Evolutionary conservation across 2,113 vertebrate genomes (phyloP), one percentile per base, ranked within the genome.

Genomic region (Ascaphus truei): DNA sequence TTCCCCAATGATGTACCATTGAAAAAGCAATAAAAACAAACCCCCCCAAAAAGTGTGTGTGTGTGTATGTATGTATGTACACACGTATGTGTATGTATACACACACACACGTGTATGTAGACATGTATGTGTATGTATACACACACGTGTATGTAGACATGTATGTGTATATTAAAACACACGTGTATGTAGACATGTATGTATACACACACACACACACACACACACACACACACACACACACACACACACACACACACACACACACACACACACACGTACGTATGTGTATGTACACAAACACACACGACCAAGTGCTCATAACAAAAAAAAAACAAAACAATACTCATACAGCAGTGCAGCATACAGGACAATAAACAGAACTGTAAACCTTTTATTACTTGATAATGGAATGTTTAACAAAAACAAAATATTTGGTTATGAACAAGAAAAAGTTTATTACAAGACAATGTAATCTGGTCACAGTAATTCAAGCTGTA

Each of bases 351-450:
- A n/a, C n/a, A n/a, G n/a, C n/a, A n/a, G n/a, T n/a, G n/a, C n/a
- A n/a, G n/a, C n/a, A n/a, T n/a, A n/a, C n/a, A n/a, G n/a, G n/a
- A n/a, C n/a, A n/a, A n/a, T n/a, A n/a, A n/a, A n/a, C n/a, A n/a
- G n/a, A n/a, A n/a, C n/a, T n/a, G n/a, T n/a, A n/a, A 76, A 83
- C 80, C 72, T 8, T 86, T 88, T 86, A 13, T 77, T 84, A 68
- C 53, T 71, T 79, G 74, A 82, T 85, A 82, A 79, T 78, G 80
- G 85, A 89, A 86, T 89, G 85, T 84, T 76, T 62, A 77, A 77
- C 72, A 80, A 84, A 86, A 86, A 76, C 79, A 55, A 76, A 80
- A 72, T 78, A 73, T 78, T n/a, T n/a, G n/a, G n/a, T n/a, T n/a
- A 69, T 72, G 77, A 81, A 88, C 81, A 83, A n/a, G n/a, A n/a